Evolutionary conservation across 1,140 invertebrate species (phyloP), one percentile per base, ranked within the genome.

Genomic region (Brachystomella parvula): DNA sequence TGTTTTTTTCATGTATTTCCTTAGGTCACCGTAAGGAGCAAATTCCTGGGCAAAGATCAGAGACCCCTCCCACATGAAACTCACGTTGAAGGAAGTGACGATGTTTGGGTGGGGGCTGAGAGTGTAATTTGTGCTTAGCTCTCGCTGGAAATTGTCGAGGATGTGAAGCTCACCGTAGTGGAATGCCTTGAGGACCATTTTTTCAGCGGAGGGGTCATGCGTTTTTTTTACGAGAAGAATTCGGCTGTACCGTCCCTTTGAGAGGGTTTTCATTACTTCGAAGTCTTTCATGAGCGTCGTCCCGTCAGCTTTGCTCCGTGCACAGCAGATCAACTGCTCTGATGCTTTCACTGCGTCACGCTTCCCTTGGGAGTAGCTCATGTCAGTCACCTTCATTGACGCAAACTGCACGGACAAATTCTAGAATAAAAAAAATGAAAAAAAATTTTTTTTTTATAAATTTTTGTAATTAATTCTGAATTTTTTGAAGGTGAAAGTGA

Each of bases 61-160:
- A 68, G 83, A 85, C 67, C 83, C 83, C 53, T 83, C 82, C n/a
- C 84, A 81, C 63, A 83, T 81, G 75, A 88, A 88, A 21, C 90
- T 89, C 53, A 94, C 89, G 76, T 93, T 90, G 74, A 92, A 93
- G 31, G 89, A 91, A 28, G 89, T 90, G 59, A 93, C 87, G 69
- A 92, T 87, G 75, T 92, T 90, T 71, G 85, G 85, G 77, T 95
- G 92, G 0, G 89, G 86, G 6, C 89, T 89, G 73, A 96, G 83
- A 79, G 91, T 90, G 71, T 94, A 83, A 60, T 90, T 89, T 76
- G 92, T 93, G 79, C 93, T 89, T 76, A 94, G 92, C 80, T 96
- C 92, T 61, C 90, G 82, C 78, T 90, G 90, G 78, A 94, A 95
- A 66, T 87, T 85, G 64, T 84, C 86, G 12, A 19, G 15, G 33